Evolutionary conservation across 2,888 invertebrate species (phyloP).

Genomic region (Latrodectus elegans): DNA sequence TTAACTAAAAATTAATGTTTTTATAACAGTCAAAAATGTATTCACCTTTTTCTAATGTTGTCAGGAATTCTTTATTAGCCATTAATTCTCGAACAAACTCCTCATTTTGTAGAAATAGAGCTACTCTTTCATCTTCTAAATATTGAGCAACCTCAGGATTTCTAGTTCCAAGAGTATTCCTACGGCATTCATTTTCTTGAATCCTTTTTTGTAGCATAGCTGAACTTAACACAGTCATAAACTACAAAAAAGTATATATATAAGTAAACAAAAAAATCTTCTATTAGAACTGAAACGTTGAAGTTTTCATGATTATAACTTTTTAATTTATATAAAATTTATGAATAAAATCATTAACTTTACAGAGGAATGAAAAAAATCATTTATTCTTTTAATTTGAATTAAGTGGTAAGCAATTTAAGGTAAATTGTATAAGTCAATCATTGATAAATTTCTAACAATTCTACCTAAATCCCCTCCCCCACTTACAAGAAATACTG

Average conservation of each 20-base stretch:
- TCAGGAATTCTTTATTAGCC: constrained; percentile 90
- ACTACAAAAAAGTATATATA: constrained; percentile 24
- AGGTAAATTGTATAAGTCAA: too few relatives aligned
- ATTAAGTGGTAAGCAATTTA: too few relatives aligned
- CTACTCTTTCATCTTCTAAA: constrained; percentile 89
- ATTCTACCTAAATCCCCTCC: too few relatives aligned
- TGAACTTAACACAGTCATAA: constrained; percentile 71
- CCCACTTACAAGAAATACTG: too few relatives aligned
- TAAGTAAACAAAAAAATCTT: not conserved
- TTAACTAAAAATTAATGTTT: not conserved
- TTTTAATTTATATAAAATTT: too few relatives aligned
- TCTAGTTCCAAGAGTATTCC: constrained; percentile 72
- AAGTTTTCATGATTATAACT: too few relatives aligned
- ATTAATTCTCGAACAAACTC: constrained; percentile 91
- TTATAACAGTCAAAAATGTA: not conserved
- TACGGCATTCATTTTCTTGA: constrained; percentile 76
- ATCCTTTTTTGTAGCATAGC: constrained; percentile 75
- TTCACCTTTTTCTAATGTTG: constrained; percentile 80
- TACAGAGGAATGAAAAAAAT: too few relatives aligned
- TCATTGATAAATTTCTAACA: too few relatives aligned
- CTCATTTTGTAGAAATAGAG: constrained; percentile 90
- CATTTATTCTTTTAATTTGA: too few relatives aligned
- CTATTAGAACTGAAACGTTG: too few relatives aligned
- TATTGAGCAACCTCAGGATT: constrained; percentile 78
- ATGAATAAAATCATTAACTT: too few relatives aligned